Percentiles rank a stretch among this genome's conserved stretches.
Evolutionary conservation across 2,797 vertebrate genomes (phyloP).

Genomic region (Danio jaintianensis): DNA sequence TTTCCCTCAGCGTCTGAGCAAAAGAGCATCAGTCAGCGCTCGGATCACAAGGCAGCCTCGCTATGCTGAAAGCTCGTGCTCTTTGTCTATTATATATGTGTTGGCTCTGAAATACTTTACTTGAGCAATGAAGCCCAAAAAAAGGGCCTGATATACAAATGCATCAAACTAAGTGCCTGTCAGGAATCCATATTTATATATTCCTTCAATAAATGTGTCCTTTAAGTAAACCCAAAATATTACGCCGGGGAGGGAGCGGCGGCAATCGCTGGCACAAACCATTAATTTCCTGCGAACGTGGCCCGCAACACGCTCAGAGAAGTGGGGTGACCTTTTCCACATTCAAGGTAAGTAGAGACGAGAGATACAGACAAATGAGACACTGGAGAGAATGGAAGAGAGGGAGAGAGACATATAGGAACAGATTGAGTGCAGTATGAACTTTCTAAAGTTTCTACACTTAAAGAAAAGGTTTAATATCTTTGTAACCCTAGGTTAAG

Average conservation of each 20-base stretch:
- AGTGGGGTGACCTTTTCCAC: constrained; percentile 80
- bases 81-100: constrained; percentile 40
- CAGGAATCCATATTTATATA: constrained; percentile 52
- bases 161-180: constrained; percentile 60
- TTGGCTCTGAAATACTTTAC: constrained; percentile 24
- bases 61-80: background rate
- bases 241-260: constrained; percentile 67
- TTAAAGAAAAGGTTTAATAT: background rate
- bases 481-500: background rate
- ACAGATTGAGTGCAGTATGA: background rate
- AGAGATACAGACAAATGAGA: constrained; percentile 78
- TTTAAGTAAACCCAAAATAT: constrained; percentile 71
- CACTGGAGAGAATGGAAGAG: constrained; percentile 64
- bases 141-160: constrained; percentile 48
- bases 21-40: constrained; percentile 26
- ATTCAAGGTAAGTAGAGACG: constrained; percentile 72
- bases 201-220: constrained; percentile 67
- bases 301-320: constrained; percentile 70
- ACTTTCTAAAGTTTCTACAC: constrained; percentile 15
- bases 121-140: constrained; percentile 35
- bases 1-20: constrained; percentile 24
- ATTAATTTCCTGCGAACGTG: constrained; percentile 82
- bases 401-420: constrained; percentile 7
- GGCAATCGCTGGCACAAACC: constrained; percentile 73
- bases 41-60: constrained; percentile 24